Base-by-base conservation (phyloP, 2,888 invertebrate genomes). In the Urechis unicinctus region DNA sequence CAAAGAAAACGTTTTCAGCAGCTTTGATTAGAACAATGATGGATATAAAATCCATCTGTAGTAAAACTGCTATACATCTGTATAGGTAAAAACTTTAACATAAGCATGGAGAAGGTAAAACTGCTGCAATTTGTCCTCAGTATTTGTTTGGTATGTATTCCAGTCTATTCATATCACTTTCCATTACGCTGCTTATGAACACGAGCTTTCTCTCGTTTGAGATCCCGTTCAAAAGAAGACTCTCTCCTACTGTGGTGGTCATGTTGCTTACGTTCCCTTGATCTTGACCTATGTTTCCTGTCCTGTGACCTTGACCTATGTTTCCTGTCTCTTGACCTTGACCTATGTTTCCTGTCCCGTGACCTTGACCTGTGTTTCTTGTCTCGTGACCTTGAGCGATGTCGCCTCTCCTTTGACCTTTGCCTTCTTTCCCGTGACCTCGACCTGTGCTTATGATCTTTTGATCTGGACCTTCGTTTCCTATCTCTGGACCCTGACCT, bases 241-340 rank as follows among this genome's bases (percentile, higher is more conserved):
- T 36, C 36, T 17, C 36, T 36, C 9, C 17, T 9, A 9, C 17
- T 17, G 9, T 17, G 9, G 36, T 36, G 36, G 17, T 36, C 9
- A 36, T 36, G 36, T 13, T 36, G 36, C 36, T 36, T 36, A 17
- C 36, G 36, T 17, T 36, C 36, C 9, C 9, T 9, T 17, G 36
- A 36, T 36, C 36, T 36, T 9, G 9, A 13, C 17, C 36, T 9
- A 17, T 36, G 36, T 36, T 31, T 36, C 5, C 2, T 25, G 2
- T 28, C 29, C n/a, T 41, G 31, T 25, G 54, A 54, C 21, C 54
- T 22, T 48, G 48, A 48, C 21, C 48, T 45, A 17, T 46, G n/a
- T 17, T 21, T 26, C 22, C 47, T 26, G 2, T 53, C 53, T 28
- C 41, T 29, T 21, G 53, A 53, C 41, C 53, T n/a, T 36, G 36